Conservation (phyloP, 2,888 invertebrate species). For the Stenolophus ochropezus region DNA sequence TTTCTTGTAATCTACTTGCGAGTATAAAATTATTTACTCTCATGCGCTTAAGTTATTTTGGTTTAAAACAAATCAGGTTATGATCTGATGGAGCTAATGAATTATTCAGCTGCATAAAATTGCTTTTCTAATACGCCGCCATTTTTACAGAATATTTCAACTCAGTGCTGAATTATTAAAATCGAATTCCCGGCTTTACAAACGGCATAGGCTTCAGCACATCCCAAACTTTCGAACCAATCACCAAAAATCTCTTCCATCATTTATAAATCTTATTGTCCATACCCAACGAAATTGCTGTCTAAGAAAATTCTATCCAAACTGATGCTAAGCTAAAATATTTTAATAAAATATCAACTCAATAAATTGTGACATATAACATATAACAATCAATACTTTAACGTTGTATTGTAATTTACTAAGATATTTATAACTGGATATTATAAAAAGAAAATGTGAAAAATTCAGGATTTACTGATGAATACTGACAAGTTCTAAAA, state of each 20-base stretch:
- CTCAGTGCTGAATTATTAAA: constrained; percentile 9
- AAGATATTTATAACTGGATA: no score
- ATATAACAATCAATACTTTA: no score
- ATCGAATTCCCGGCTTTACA: background rate
- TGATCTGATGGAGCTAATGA: background rate
- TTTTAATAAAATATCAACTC: no score
- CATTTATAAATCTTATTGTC: no score
- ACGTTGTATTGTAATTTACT: no score
- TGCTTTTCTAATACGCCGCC: constrained; percentile 2
- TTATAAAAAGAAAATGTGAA: no score
- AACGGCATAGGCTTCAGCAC: background rate
- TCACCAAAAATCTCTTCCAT: background rate
- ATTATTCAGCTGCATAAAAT: constrained; percentile 27
- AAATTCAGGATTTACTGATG: no score
- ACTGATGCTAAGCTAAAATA: no score
- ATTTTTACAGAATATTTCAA: constrained; percentile 6
- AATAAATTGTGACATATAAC: no score
- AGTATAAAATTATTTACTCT: constrained; percentile 18
- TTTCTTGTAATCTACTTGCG: background rate
- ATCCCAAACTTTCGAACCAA: background rate
- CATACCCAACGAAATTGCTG: no score
- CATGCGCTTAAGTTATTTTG: background rate
- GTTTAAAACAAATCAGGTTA: constrained; percentile 6
- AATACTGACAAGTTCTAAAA: no score
- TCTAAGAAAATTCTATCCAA: no score